Evolutionary conservation across 92 coral and sea anemone species (phyloP).

Genomic region (Palythoa heliodiscus): DNA sequence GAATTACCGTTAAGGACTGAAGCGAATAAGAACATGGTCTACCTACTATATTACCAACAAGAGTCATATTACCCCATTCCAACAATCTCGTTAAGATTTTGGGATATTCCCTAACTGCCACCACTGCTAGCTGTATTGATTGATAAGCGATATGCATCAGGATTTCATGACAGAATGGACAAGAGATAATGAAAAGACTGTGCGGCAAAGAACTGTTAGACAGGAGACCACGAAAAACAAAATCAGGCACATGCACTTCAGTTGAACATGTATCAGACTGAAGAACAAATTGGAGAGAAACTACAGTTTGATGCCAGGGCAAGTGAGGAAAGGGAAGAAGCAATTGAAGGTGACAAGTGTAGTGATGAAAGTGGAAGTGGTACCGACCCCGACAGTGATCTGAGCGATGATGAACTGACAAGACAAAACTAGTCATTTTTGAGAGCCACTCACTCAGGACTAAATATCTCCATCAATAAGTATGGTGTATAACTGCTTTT

Average conservation of each 20-base stretch:
- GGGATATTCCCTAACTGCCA: constrained; percentile 44
- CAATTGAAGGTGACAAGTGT: constrained; percentile 40
- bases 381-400: constrained; percentile 26
- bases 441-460: constrained; percentile 50
- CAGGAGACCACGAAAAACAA: constrained; percentile 61
- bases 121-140: constrained; percentile 41
- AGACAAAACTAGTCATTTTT: constrained; percentile 57
- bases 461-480: background rate
- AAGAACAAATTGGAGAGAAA: constrained; percentile 45
- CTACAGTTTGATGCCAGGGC: constrained; percentile 36
- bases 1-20: constrained; percentile 42
- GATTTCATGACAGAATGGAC: constrained; percentile 57
- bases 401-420: constrained; percentile 45
- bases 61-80: too few species aligned
- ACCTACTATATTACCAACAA: too few species aligned
- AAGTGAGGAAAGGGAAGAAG: constrained; percentile 32
- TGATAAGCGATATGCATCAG: constrained; percentile 37
- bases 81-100: too few species aligned
- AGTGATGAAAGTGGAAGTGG: constrained; percentile 45
- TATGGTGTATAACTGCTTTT: too few species aligned
- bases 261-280: constrained; percentile 44
- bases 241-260: constrained; percentile 54
- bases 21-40: constrained; percentile 35
- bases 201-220: constrained; percentile 47
- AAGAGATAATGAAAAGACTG: constrained; percentile 39